Conservation (phyloP, 2,113 vertebrate species). For the Pterocles burchelli region DNA sequence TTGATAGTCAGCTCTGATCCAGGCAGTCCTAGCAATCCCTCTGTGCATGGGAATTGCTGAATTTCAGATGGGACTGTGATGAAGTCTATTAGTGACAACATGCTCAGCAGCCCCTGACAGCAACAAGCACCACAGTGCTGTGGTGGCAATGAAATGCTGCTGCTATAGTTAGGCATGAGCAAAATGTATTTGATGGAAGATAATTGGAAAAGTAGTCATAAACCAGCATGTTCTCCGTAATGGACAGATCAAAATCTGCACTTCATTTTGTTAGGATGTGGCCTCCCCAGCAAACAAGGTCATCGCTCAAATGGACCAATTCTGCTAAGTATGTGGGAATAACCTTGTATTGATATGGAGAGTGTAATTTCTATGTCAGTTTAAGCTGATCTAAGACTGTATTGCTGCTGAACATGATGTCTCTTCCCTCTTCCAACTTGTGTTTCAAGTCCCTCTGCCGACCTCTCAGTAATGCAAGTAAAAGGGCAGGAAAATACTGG, state of each 20-base stretch:
- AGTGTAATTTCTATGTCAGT: neutral
- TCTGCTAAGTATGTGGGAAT: neutral
- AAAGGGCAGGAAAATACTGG: neutral
- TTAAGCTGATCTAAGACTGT: neutral
- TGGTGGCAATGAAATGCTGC: neutral
- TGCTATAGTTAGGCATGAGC: neutral
- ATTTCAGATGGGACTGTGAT: neutral
- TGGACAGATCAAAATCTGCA: neutral
- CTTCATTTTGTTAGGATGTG: neutral
- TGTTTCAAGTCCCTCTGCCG: neutral
- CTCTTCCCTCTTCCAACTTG: neutral
- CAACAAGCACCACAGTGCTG: neutral
- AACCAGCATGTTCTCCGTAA: neutral
- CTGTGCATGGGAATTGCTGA: neutral
- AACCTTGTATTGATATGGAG: neutral
- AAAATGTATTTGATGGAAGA: neutral
- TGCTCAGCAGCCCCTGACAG: neutral
- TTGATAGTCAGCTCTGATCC: neutral
- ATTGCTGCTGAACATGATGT: neutral
- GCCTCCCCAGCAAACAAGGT: neutral
- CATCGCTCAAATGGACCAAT: neutral
- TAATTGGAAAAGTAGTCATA: neutral
- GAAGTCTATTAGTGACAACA: neutral
- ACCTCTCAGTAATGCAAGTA: neutral
- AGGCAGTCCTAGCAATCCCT: neutral